These are phyloP conservation scores for Vidua chalybeata DNA, from an alignment of 2,113 vertebrate species.

Conservation along the genomic window DNA sequence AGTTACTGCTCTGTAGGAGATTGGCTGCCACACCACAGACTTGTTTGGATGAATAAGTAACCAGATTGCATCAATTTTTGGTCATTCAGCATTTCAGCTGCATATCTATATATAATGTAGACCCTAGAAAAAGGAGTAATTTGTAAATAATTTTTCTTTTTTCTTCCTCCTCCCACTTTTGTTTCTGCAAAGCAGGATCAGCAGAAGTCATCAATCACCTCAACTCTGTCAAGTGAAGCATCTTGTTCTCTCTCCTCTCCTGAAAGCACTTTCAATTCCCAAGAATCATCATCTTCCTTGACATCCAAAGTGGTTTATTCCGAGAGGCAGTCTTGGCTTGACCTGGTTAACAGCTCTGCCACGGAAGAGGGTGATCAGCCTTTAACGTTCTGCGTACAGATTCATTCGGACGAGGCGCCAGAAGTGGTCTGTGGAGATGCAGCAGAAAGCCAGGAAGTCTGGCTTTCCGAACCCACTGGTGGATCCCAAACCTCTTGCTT, in stretches of 20 bases:
- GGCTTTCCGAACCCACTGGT: not conserved
- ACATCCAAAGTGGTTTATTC: constrained; percentile 67
- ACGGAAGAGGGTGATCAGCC: constrained; percentile 63
- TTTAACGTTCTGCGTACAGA: constrained; percentile 72
- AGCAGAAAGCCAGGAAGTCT: not conserved
- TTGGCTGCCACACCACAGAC: not conserved
- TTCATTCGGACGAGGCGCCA: constrained; percentile 58
- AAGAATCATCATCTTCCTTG: constrained; percentile 76
- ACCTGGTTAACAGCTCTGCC: constrained; percentile 75
- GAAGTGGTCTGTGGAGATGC: not conserved
- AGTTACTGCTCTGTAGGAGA: not conserved
- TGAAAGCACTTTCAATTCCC: constrained; percentile 80
- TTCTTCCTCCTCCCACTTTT: accelerated
- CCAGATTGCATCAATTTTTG: not conserved
- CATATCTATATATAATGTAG: not conserved
- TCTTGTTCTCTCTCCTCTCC: constrained; percentile 79
- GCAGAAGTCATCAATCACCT: constrained; percentile 74
- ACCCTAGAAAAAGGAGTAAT: not conserved
- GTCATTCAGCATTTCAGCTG: not conserved
- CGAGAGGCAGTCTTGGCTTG: constrained; percentile 81
- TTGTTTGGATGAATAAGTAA: not conserved
- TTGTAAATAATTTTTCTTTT: not conserved
- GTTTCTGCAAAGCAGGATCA: constrained; percentile 64
- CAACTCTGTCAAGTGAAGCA: constrained; percentile 74
- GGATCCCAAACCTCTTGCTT: constrained; percentile 45